Base-by-base conservation (phyloP, 2,797 vertebrate genomes). In the Mormyrops attenuatus region DNA sequence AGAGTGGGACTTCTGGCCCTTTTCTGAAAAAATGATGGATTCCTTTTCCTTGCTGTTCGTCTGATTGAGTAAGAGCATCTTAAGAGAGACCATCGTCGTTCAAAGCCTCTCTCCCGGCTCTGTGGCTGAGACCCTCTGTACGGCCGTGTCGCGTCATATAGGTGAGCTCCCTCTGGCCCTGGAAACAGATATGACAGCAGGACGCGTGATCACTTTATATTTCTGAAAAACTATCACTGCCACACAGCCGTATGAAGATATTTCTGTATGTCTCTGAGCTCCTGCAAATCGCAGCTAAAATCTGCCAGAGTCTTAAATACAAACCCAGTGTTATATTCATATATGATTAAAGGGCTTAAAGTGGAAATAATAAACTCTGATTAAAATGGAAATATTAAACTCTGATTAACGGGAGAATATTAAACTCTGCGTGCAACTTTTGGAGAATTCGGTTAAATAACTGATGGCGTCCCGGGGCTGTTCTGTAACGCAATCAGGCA, bases 331-430 rank as follows among this genome's bases (percentile, higher is more conserved):
- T 20, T 44, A 80, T 80, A 80, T 44, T 80, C 38, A 80, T 80
- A 80, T 44, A 80, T 20, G 34, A 80, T 80, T 80, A 80, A 80
- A 80, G 73, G 38, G 38, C 17, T 80, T 38, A 80, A 80, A 80
- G 73, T 44, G 34, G 73, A 80, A 77, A 77, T 77, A 77, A 38
- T 41, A 77, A 77, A 77, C 4, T 41, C 69, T 77, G 69, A 77
- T 77, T 77, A 77, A 77, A 17, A 20, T 11, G 69, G n/a, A 77
- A 80, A 80, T 80, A 80, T 80, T 80, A 80, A 80, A 80, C 73
- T 80, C 73, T 80, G 73, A 80, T 80, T 80, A 80, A 80, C 41
- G 38, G 73, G 38, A 41, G 38, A 80, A 80, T 80, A 80, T 44
- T 80, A 80, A 44, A 80, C 73, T 80, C 73, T 80, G 73, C 26